Base-by-base conservation (phyloP, 2,888 invertebrate genomes). In the Drosophila recens region DNA sequence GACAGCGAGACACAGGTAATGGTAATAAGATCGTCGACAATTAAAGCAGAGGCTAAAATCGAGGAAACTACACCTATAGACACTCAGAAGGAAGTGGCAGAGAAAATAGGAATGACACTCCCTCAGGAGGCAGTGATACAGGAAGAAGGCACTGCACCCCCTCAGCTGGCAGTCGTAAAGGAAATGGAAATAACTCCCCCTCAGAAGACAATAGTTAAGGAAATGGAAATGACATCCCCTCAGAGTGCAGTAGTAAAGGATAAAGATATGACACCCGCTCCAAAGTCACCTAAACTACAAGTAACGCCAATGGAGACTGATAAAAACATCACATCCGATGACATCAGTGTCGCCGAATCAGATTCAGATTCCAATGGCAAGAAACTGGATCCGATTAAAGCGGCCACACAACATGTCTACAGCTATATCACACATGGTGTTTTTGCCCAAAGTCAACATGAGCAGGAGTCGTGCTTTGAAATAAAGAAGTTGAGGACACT, bases 341-440 rank as follows among this genome's bases (percentile, higher is more conserved):
- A 45, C 27, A 45, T n/a, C 23, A 27, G 3, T 45, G 23, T 8
- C 23, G n/a, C 45, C 13, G n/a, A 13, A 27, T 27, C 45, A n/a
- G n/a, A n/a, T n/a, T n/a, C 8, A 27, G 23, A 27, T 23, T 6
- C 13, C 8, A 6, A n/a, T 8, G 6, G 3, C 10, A 20, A 43
- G 4, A 2, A 36, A 9, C n/a, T 9, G 4, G 30, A 30, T 30
- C 30, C 30, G 6, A 17, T 27, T 15, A 20, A 10, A 45, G 9
- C 10, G 10, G 34, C n/a, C 2, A n/a, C 6, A n/a, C 2, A 6
- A 5, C 4, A 2, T 9, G 13, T 40, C 0, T 33, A 20, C 17
- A 53, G 8, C 6, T 67, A 71, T 23, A 48, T 45, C 15, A 13
- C 17, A 4, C 59, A 23, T 48, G 69, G 64, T 1, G 43, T 77